phyloP scores from a whole-genome alignment of 1,140 invertebrate species.

The Zaprionus inermis region DNA sequence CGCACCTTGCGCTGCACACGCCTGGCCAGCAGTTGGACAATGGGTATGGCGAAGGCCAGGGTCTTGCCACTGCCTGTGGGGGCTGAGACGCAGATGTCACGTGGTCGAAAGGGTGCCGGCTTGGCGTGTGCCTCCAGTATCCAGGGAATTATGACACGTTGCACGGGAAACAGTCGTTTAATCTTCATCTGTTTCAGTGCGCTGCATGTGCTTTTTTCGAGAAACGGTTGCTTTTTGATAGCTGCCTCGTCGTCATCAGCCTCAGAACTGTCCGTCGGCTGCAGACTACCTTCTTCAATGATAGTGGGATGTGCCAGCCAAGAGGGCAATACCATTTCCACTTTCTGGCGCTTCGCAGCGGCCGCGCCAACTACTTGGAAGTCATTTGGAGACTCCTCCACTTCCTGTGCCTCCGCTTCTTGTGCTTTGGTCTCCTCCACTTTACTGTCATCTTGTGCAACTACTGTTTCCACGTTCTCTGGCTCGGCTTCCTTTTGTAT shows the following conservation, averaged over 20 bases:
- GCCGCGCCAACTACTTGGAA: constrained; percentile 86
- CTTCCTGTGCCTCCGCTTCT: constrained; percentile 5
- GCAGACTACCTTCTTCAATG: constrained; percentile 86
- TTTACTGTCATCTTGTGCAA: background rate
- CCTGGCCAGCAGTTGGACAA: constrained; percentile 88
- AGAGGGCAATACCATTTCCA: constrained; percentile 91
- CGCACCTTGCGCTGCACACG: constrained; percentile 87
- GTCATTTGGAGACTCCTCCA: constrained; percentile 48
- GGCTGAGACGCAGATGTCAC: constrained; percentile 98
- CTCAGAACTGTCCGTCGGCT: constrained; percentile 87
- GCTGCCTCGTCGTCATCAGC: constrained; percentile 88
- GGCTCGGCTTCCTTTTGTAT: background rate
- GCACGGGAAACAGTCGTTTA: constrained; percentile 94
- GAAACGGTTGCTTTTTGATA: constrained; percentile 81
- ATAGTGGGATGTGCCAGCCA: constrained; percentile 94
- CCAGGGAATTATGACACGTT: constrained; percentile 93
- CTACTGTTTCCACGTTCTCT: background rate
- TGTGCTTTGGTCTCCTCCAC: constrained; percentile 1
- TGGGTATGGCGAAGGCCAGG: constrained; percentile 95
- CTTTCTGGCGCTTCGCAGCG: constrained; percentile 85
- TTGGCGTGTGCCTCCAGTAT: constrained; percentile 88
- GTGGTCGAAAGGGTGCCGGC: constrained; percentile 87
- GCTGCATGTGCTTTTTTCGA: constrained; percentile 85
- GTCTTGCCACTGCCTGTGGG: constrained; percentile 99
- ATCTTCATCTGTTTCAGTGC: constrained; percentile 90